Conservation (phyloP, 2,113 vertebrate genomes). For the Nesogale talazaci region DNA sequence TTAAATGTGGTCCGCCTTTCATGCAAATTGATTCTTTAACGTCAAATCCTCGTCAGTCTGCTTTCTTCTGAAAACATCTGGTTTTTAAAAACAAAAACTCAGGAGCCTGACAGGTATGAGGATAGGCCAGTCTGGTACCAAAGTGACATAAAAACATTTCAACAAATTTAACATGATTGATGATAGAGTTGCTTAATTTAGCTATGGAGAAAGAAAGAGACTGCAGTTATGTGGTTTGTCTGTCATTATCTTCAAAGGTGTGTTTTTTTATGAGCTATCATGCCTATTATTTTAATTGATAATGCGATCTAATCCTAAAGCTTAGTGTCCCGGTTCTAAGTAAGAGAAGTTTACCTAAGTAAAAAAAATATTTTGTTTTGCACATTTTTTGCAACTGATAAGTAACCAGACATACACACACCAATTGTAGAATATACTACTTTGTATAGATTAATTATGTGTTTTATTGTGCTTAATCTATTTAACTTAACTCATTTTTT, state of each 20-base stretch:
- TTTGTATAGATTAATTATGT: neutral
- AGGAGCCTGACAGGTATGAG: neutral
- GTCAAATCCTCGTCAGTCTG: slow-evolving; percentile 13
- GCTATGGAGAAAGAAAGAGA: slow-evolving; percentile 48
- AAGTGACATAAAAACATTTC: slow-evolving; percentile 50
- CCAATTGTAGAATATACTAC: neutral
- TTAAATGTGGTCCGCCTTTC: slow-evolving; percentile 7
- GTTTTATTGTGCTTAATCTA: slow-evolving; percentile 22
- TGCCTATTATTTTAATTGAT: slow-evolving; percentile 49
- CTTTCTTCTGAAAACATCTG: slow-evolving; percentile 44
- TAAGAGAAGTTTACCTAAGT: neutral
- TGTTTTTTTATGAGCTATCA: neutral
- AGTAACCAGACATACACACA: neutral
- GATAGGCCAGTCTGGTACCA: slow-evolving; percentile 1
- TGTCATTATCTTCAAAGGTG: slow-evolving; percentile 58
- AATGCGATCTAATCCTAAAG: neutral
- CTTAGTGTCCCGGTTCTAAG: slow-evolving; percentile 11
- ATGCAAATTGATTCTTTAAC: neutral
- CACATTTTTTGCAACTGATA: neutral
- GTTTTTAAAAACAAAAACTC: neutral
- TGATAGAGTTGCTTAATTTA: slow-evolving; percentile 47
- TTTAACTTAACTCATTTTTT: neutral
- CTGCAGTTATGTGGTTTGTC: neutral
- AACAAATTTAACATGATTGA: slow-evolving; percentile 54
- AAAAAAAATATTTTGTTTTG: neutral